Percentiles rank a stretch among this genome's conserved stretches.
Conservation (phyloP, 1,140 invertebrate species). For the Samia ricini region DNA sequence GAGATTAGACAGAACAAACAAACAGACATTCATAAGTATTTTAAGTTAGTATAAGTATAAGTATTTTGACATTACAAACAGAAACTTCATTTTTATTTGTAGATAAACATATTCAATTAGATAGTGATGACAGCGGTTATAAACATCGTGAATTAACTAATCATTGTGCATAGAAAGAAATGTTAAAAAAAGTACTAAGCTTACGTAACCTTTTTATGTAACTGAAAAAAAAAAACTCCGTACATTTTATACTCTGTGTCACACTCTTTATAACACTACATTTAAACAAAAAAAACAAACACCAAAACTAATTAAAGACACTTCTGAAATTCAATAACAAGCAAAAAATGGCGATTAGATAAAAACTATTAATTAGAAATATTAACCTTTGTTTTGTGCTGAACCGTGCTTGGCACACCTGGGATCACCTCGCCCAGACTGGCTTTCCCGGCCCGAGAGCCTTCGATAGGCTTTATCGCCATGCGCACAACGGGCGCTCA, state of each 20-base stretch:
- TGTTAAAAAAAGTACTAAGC: no score
- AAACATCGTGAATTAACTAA: background rate
- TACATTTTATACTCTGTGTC: background rate
- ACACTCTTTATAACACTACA: background rate
- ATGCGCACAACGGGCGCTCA: constrained; percentile 46
- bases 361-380: constrained; percentile 38
- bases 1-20: no score
- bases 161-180: background rate
- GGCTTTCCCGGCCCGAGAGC: constrained; percentile 31
- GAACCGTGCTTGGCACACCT: constrained; percentile 66
- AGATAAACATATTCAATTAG: no score
- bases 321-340: background rate
- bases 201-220: no score
- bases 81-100: no score
- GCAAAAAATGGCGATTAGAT: constrained; percentile 17
- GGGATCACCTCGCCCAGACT: constrained; percentile 66
- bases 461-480: constrained; percentile 37
- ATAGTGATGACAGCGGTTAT: no score
- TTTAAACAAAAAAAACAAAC: constrained; percentile 3
- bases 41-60: no score
- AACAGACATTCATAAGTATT: no score
- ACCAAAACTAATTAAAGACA: background rate
- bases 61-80: no score
- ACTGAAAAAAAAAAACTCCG: background rate
- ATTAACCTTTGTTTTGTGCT: constrained; percentile 56